Conservation (phyloP, 2,888 invertebrate species). For the Camponotus fellah region DNA sequence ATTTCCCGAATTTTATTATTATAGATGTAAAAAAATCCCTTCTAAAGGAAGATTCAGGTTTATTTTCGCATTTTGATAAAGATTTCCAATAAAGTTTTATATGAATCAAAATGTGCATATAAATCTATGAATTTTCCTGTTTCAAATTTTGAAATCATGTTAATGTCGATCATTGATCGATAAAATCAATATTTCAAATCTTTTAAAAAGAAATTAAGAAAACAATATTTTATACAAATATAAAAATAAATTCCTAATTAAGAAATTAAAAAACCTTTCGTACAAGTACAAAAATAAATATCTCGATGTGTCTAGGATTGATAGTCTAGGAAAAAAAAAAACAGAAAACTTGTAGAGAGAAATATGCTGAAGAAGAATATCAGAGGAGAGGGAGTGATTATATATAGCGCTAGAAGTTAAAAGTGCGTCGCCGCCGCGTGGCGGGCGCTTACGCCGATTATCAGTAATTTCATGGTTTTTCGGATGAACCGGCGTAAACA, state of each 20-base stretch:
- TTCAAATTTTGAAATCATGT: neutral
- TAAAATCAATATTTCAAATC: neutral
- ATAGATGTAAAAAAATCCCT: neutral
- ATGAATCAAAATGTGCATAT: no score
- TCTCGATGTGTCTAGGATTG: neutral
- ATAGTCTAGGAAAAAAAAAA: neutral
- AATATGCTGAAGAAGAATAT: neutral
- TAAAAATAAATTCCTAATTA: neutral
- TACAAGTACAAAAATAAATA: neutral
- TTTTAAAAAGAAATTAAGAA: neutral
- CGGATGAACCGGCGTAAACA: slow-evolving; percentile 82
- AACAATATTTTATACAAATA: neutral
- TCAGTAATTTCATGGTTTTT: slow-evolving; percentile 84
- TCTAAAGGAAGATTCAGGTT: neutral
- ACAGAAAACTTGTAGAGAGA: neutral
- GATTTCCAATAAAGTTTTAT: no score
- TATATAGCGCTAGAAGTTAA: slow-evolving; percentile 71
- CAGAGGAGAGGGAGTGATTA: slow-evolving; percentile 60
- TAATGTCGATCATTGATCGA: neutral
- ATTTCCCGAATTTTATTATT: neutral
- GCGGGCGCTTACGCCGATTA: slow-evolving; percentile 79
- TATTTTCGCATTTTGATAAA: no score
- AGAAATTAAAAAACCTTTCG: neutral
- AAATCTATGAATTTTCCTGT: no score
- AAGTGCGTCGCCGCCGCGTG: slow-evolving; percentile 70